Evolutionary conservation across 2,888 invertebrate genomes (phyloP), one percentile per base, ranked within the genome.

Genomic region (Cheilosia scutellata): DNA sequence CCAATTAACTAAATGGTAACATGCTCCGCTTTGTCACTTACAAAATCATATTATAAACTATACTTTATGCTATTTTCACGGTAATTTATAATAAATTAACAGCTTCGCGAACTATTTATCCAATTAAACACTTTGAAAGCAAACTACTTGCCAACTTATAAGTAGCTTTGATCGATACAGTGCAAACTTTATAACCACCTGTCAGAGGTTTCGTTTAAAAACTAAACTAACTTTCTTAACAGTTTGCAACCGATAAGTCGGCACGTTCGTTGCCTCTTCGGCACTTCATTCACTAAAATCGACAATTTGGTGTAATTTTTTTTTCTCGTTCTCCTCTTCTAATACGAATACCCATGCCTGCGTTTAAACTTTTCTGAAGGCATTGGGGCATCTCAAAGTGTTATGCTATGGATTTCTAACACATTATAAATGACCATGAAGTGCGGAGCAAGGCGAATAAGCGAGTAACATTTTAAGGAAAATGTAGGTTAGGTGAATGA

Each of bases 241-340:
- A 68, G 55, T 42, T 55, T 16, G 47, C 47, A 72, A 74, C 72
- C 71, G 63, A 70, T 53, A 60, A 63, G 29, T 70, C 49, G 49
- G 31, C 79, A 75, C 53, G 83, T 70, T 75, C 58, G 84, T 71
- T 79, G 65, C 47, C 63, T 60, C 74, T 47, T 57, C 84, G 70
- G 62, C 79, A 70, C 58, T 79, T 79, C 75, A 74, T 84, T 84
- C 79, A 84, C 84, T 74, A 70, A 84, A 75, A 84, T 71, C 79
- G 74, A 75, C 74, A 65, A 74, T 58, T 83, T 53, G 33, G 57
- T 42, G 74, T 66, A 47, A 55, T 62, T 40, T 25, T 66, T 66
- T 66, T 47, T 40, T 58, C 11, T 25, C n/a, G 16, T 55, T n/a
- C 27, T 42, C 25, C 31, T 49, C 47, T n/a, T 51, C 31, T 31